A percentile compares a stretch with the other conserved stretches of the same genome.
Conservation (phyloP, 64 coral and sea anemone species). For the Montipora sp. region DNA sequence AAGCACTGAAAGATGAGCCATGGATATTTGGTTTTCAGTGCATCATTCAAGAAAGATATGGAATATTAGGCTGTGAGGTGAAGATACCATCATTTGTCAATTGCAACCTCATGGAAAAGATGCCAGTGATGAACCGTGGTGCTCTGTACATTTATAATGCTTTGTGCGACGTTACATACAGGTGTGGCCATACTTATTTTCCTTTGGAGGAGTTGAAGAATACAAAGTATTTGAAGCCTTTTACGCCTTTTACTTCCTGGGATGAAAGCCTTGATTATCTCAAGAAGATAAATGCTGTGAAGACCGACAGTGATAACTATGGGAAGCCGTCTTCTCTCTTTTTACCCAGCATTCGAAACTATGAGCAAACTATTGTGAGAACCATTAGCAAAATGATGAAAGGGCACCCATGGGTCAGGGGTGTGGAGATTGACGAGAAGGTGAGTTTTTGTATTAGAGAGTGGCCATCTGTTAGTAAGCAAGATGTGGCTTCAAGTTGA, state of each 20-base stretch:
- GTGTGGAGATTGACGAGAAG: neutral
- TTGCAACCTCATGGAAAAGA: neutral
- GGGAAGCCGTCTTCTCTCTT: neutral
- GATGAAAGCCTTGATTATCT: constrained; percentile 3
- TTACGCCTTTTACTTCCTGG: neutral
- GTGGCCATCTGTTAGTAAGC: too few relatives aligned
- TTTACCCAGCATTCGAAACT: neutral
- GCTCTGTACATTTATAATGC: constrained; percentile 13
- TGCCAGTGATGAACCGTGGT: constrained; percentile 10
- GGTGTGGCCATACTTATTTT: constrained; percentile 25
- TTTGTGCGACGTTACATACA: neutral
- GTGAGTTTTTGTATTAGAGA: neutral
- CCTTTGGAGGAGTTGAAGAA: neutral
- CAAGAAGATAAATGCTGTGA: neutral
- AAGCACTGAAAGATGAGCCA: neutral
- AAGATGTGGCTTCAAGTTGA: too few relatives aligned
- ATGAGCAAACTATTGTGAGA: constrained; percentile 9
- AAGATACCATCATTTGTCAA: constrained; percentile 4
- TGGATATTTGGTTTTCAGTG: constrained; percentile 31
- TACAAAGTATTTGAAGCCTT: neutral
- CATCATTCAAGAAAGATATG: neutral
- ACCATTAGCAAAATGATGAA: neutral
- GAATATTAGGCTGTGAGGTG: neutral
- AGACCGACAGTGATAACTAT: neutral
- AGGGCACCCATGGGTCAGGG: neutral